A percentile compares a stretch with the other conserved stretches of the same genome.
Evolutionary conservation across 2,888 invertebrate genomes (phyloP).

Genomic region (Euphydryas editha): DNA sequence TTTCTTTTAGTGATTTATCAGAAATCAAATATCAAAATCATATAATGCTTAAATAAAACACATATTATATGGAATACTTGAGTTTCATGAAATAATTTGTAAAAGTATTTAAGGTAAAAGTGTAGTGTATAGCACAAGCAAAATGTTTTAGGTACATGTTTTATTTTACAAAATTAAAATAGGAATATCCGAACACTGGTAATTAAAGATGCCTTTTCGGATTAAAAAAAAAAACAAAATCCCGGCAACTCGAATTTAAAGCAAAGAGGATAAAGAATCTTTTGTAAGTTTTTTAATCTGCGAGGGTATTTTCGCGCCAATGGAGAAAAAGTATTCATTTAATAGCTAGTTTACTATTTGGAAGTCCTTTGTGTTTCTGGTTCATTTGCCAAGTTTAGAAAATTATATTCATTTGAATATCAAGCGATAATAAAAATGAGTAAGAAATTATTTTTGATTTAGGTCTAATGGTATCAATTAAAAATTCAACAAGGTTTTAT

Average conservation of each 20-base stretch:
- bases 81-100: no score
- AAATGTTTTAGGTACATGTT: no score
- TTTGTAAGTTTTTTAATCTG: constrained; percentile 25
- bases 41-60: no score
- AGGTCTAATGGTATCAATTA: no score
- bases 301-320: constrained; percentile 14
- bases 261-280: constrained; percentile 12
- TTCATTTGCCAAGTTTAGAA: not conserved
- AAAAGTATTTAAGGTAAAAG: no score
- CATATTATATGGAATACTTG: no score
- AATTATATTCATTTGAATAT: not conserved
- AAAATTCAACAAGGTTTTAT: no score
- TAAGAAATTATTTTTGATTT: not conserved
- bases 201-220: not conserved
- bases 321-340: constrained; percentile 20
- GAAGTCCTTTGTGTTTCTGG: not conserved
- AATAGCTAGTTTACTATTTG: constrained; percentile 5
- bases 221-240: not conserved
- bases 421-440: not conserved
- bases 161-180: not conserved
- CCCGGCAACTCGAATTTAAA: not conserved
- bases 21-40: no score
- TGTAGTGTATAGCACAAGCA: no score
- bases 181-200: not conserved
- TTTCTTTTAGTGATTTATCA: no score